These are phyloP conservation scores for Delichon dasypus DNA, from an alignment of 2,797 vertebrate species.

Conservation along the genomic window DNA sequence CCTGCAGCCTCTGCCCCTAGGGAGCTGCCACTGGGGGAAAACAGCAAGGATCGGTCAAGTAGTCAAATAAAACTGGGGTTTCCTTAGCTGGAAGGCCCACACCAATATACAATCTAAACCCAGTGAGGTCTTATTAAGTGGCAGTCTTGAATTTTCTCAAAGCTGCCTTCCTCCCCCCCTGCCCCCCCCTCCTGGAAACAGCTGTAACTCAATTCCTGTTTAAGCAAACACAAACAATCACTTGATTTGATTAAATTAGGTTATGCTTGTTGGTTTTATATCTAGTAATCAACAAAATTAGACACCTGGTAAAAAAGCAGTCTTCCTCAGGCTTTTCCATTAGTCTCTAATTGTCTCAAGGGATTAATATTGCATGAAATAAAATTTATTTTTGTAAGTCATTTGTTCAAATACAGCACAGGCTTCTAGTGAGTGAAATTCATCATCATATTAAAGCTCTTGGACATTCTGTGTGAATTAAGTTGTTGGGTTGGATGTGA, in stretches of 20 bases:
- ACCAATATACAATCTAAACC: background rate
- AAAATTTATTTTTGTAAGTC: conserved; percentile 10
- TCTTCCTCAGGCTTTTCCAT: conserved; percentile 17
- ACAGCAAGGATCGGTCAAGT: background rate
- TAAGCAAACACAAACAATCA: conserved; percentile 52
- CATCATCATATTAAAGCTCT: background rate
- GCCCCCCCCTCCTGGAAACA: background rate
- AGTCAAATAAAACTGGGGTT: background rate
- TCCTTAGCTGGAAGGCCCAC: background rate
- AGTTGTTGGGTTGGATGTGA: background rate
- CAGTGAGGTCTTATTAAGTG: background rate
- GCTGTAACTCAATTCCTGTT: conserved; percentile 58
- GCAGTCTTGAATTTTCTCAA: background rate
- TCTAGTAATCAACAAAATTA: conserved; percentile 57
- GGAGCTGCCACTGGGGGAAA: background rate
- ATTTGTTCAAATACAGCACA: background rate
- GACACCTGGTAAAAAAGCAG: conserved; percentile 22
- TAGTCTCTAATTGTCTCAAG: conserved; percentile 43
- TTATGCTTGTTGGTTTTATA: conserved; percentile 54
- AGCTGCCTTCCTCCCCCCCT: background rate
- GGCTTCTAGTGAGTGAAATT: background rate
- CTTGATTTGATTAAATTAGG: conserved; percentile 63
- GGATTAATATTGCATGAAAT: conserved; percentile 56
- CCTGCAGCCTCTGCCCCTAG: background rate
- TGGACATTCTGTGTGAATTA: background rate